phyloP scores from a whole-genome alignment of 92 coral and sea anemone genomes.

The Parazoanthus darwini region DNA sequence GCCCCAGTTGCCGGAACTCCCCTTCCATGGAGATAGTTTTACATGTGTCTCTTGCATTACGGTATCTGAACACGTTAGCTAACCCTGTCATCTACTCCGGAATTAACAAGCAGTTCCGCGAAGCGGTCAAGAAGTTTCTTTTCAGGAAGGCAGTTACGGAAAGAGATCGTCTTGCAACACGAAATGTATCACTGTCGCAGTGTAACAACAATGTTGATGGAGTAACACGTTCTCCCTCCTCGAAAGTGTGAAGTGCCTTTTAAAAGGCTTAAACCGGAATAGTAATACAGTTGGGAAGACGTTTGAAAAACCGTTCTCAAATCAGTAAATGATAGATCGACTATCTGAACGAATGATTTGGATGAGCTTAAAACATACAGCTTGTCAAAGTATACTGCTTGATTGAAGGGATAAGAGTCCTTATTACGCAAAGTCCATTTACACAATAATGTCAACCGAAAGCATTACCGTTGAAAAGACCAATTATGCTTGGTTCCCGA shows the following conservation, averaged over 20 bases:
- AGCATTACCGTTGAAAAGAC: too few species aligned
- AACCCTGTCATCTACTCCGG: constrained; percentile 92
- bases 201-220: constrained; percentile 11
- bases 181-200: constrained; percentile 19
- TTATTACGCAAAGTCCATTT: too few species aligned
- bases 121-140: constrained; percentile 61
- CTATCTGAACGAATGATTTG: too few species aligned
- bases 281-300: neutral
- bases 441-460: too few species aligned
- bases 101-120: constrained; percentile 87
- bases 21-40: constrained; percentile 32
- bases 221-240: constrained; percentile 18
- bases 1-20: constrained; percentile 47
- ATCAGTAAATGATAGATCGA: too few species aligned
- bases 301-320: too few species aligned
- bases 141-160: constrained; percentile 7
- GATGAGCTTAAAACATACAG: too few species aligned
- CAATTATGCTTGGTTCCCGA: too few species aligned
- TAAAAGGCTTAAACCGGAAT: neutral
- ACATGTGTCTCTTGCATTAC: constrained; percentile 62
- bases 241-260: neutral
- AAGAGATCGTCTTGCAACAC: constrained; percentile 19
- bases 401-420: too few species aligned
- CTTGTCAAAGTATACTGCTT: too few species aligned
- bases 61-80: constrained; percentile 76